Evolutionary conservation across 2,888 invertebrate genomes (phyloP), one percentile per base, ranked within the genome.

Genomic region (Spilosoma lubricipeda): DNA sequence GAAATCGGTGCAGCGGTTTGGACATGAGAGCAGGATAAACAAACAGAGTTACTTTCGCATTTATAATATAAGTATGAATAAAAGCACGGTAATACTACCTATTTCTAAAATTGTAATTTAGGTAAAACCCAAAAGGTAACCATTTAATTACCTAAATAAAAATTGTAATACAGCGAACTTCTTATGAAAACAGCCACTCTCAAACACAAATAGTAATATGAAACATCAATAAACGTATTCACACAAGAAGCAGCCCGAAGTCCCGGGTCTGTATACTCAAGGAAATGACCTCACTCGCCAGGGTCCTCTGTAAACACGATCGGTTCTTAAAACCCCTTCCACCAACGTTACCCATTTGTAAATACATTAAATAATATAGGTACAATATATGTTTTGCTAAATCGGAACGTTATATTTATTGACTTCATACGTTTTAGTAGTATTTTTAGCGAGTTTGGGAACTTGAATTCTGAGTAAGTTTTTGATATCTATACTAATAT

Each of bases 141-240:
- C 18, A 64, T 64, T 64, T 33, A 65, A 36, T 36, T 33, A 20
- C 64, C 7, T 15, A 20, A 27, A 56, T 27, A 15, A 27, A 30
- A 45, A 67, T 36, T 36, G 15, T 33, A 36, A 56, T 68, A 77
- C 59, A 59, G 11, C 20, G 59, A 67, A 71, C 63, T 77, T 67
- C 66, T 20, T n/a, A 39, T 27, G 75, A 75, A 76, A 80, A 71
- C 71, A 52, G 36, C 72, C 59, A 39, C 63, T 71, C 70, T 75
- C n/a, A 59, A 74, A 77, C 71, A 80, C 78, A 80, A 82, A 81
- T 73, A 79, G 72, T 76, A 80, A 81, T 80, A 83, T 74, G 73
- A 74, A 80, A 81, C 73, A 77, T 76, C 71, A 82, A 82, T 77
- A 80, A 77, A 74, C 30, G 75, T 80, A 76, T 75, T 68, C 80